Conservation (phyloP, 2,113 vertebrate species). For the Hypomesus transpacificus region DNA sequence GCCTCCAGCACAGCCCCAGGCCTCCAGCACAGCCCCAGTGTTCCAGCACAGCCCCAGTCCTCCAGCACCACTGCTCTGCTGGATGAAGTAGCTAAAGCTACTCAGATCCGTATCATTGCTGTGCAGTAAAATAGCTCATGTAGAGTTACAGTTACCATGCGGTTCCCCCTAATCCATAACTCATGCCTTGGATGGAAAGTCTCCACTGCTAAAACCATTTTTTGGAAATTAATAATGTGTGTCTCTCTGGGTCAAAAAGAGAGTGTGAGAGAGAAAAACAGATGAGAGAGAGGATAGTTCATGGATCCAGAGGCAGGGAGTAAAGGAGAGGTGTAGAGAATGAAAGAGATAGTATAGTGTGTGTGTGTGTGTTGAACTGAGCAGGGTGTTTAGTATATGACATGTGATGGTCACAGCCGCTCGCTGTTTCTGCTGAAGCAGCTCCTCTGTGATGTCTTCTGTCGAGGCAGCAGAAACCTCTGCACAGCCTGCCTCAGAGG, state of each 20-base stretch:
- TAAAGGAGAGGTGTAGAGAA: not conserved
- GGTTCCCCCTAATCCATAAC: no score
- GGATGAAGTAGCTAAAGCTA: no score
- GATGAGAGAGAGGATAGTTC: constrained; percentile 14
- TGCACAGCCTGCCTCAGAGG: constrained; percentile 10
- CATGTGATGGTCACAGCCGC: constrained; percentile 50
- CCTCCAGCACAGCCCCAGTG: no score
- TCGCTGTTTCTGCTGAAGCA: constrained; percentile 58
- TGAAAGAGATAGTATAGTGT: not conserved
- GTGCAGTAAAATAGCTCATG: no score
- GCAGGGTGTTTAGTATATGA: constrained; percentile 33
- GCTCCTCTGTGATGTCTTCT: constrained; percentile 57
- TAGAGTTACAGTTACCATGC: no score
- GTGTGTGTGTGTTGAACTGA: constrained; percentile 12
- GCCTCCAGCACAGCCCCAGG: no score
- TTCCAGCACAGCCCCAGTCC: no score
- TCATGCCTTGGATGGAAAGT: no score
- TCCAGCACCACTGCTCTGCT: no score
- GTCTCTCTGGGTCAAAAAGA: not conserved
- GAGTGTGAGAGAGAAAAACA: constrained; percentile 6
- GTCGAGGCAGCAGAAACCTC: constrained; percentile 62
- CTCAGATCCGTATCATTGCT: no score
- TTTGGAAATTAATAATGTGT: no score
- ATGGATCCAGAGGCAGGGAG: not conserved
- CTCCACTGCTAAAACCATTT: no score